Base-by-base conservation (phyloP, 2,797 vertebrate species). In the Kryptolebias ocellatus region DNA sequence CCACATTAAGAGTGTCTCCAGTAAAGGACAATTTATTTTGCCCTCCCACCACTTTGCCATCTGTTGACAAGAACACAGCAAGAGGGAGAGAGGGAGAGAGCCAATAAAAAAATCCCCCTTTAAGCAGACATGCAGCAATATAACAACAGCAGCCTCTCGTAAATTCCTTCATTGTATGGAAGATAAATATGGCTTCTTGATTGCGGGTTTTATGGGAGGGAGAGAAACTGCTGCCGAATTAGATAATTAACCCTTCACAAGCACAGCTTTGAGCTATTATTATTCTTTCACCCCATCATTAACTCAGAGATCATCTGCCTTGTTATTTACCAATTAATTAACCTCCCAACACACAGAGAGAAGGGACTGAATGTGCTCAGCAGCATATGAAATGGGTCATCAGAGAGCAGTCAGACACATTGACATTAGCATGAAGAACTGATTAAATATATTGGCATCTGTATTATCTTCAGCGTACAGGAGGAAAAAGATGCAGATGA, bases 101-200 rank as follows among this genome's bases (percentile, higher is more conserved):
- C 61, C 60, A 85, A 84, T 89, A 83, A 87, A 89, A 72, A 75
- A 74, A 59, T 27, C 42, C 50, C n/a, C 66, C 72, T 83, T 55
- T 77, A 86, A 76, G 74, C 78, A 90, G 83, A 78, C 74, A 67
- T 62, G 74, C 55, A 20, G 85, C 80, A 76, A 79, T 87, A 84
- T 80, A 90, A 90, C 76, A 83, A 86, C 76, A 84, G 81, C 84
- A 75, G 61, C 74, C 57, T 57, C 82, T 89, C 53, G 10, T 92
- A 87, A 92, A 93, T 89, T 81, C 65, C 84, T 85, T 86, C 73
- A 87, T 85, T 85, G 85, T 78, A 83, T 80, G 58, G 84, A 88
- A 72, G 79, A 89, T 83, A 83, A 86, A 90, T 84, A 80, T 74
- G 74, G 60, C 64, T 71, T 81, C 72, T 83, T 17, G 24, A 76